These are phyloP conservation scores for Eidolon dupreanum DNA, from an alignment of 2,797 vertebrate species.

Conservation along the genomic window DNA sequence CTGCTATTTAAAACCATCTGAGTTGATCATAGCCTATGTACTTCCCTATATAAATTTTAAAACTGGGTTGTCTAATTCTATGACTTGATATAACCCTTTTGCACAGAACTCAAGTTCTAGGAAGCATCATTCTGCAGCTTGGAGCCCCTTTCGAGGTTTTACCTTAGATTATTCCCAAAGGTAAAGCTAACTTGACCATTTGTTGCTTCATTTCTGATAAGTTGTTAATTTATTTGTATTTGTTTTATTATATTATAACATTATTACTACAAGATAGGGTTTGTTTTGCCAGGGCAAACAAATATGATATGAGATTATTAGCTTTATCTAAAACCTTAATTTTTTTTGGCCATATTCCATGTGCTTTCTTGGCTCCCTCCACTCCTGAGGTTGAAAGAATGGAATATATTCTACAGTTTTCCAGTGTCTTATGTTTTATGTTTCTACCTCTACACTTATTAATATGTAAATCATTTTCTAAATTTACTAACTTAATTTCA, in stretches of 20 bases:
- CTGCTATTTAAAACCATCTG: background rate
- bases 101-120: background rate
- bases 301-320: constrained; percentile 39
- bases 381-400: constrained; percentile 23
- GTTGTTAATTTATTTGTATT: constrained; percentile 56
- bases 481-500: background rate
- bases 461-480: background rate
- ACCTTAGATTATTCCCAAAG: background rate
- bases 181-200: background rate
- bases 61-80: constrained; percentile 14
- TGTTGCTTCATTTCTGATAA: background rate
- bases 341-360: constrained; percentile 10
- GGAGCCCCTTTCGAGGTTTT: background rate
- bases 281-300: constrained; percentile 48
- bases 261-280: background rate
- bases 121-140: background rate
- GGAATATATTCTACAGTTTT: background rate
- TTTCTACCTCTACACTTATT: background rate
- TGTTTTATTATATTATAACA: constrained; percentile 25
- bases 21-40: background rate
- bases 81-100: constrained; percentile 32
- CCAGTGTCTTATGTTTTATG: background rate
- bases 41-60: background rate
- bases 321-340: constrained; percentile 42
- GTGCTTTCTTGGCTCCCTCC: background rate